Percentiles rank a stretch among this genome's conserved stretches.
Conservation (phyloP, 1,140 invertebrate species). For the Eriosoma lanigerum region DNA sequence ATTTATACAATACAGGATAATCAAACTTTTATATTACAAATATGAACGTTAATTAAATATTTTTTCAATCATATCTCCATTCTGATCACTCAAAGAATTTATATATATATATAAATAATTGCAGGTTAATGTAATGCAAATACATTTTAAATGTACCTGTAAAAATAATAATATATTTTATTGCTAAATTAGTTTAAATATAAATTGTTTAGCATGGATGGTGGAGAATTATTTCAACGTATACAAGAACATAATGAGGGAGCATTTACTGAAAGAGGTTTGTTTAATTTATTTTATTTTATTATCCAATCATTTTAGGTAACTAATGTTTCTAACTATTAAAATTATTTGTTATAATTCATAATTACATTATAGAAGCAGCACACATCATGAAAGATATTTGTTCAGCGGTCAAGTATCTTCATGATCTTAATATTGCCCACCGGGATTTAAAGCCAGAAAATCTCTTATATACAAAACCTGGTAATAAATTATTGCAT, state of each 20-base stretch:
- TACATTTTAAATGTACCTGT: too few species aligned
- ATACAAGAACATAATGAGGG: constrained; percentile 93
- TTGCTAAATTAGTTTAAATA: too few species aligned
- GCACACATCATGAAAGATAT: constrained; percentile 95
- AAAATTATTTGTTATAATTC: too few species aligned
- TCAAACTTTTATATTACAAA: too few species aligned
- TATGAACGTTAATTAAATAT: too few species aligned
- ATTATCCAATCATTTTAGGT: neutral
- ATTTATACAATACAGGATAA: too few species aligned
- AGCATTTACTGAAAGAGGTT: constrained; percentile 92
- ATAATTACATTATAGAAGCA: constrained; percentile 66
- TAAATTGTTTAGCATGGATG: constrained; percentile 79
- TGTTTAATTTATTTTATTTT: constrained; percentile 44
- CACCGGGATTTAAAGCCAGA: constrained; percentile 96
- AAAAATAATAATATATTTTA: too few species aligned
- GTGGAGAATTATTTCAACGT: constrained; percentile 92
- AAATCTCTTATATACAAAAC: constrained; percentile 80
- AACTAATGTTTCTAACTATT: too few species aligned
- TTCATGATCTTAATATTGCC: constrained; percentile 95
- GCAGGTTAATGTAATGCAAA: too few species aligned
- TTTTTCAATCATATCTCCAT: too few species aligned
- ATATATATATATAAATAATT: too few species aligned
- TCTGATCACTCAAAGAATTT: too few species aligned
- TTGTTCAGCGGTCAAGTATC: constrained; percentile 89
- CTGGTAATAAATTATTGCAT: constrained; percentile 60